Conservation (phyloP, 2,888 invertebrate genomes). For the Tiliacea aurago region DNA sequence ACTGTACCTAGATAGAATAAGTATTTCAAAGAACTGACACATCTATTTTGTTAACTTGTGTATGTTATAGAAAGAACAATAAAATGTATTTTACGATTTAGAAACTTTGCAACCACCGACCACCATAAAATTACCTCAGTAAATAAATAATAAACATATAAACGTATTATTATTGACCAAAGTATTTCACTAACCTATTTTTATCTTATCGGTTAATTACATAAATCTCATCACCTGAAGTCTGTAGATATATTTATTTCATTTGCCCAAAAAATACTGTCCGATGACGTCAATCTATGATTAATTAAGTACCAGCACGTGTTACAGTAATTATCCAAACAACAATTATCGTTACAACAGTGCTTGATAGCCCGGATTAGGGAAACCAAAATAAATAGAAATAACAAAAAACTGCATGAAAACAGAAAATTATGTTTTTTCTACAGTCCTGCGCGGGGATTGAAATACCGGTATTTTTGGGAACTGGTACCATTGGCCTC, state of each 20-base stretch:
- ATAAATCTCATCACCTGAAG: constrained; percentile 11
- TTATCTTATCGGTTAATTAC: constrained; percentile 29
- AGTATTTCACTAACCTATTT: constrained; percentile 19
- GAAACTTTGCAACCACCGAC: constrained; percentile 24
- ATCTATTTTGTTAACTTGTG: constrained; percentile 1
- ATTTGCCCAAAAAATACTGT: not conserved
- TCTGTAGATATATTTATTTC: not conserved
- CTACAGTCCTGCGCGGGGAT: not conserved
- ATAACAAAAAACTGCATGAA: not conserved
- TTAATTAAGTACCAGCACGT: not conserved
- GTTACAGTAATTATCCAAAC: not conserved
- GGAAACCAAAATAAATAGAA: not conserved
- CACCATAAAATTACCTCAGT: constrained; percentile 32
- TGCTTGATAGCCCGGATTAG: not conserved
- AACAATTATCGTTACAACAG: too few relatives aligned
- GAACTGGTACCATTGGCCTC: too few relatives aligned
- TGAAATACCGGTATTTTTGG: too few relatives aligned
- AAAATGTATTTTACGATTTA: constrained; percentile 9
- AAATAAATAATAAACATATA: constrained; percentile 28
- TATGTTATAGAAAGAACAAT: not conserved
- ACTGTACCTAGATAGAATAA: constrained; percentile 3
- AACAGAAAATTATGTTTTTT: not conserved
- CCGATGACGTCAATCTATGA: constrained; percentile 10
- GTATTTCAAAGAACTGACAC: constrained; percentile 35
- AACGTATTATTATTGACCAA: not conserved